Evolutionary conservation across 1,140 invertebrate genomes (phyloP).

Genomic region (Drosophila ficusphila): DNA sequence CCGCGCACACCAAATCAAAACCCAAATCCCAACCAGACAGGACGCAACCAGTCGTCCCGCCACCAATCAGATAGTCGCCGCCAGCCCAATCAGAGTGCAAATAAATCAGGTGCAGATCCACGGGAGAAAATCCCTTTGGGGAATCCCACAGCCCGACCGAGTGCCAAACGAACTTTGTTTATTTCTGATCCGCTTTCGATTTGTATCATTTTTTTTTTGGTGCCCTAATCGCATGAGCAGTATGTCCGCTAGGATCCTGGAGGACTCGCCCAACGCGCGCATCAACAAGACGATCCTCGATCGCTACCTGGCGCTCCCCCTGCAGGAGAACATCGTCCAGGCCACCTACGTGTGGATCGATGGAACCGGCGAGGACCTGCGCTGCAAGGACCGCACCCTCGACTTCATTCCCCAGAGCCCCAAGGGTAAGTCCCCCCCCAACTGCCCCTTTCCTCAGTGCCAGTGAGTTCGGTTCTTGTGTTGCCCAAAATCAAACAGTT

Average conservation of each 20-base stretch:
- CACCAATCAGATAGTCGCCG: not conserved
- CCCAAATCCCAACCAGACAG: slow-evolving; percentile 8
- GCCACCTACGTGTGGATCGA: slow-evolving; percentile 96
- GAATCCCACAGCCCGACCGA: not conserved
- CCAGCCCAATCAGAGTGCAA: slow-evolving; percentile 4
- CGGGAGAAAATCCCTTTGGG: not conserved
- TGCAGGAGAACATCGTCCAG: slow-evolving; percentile 89
- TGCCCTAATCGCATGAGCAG: slow-evolving; percentile 42
- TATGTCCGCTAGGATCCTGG: slow-evolving; percentile 82
- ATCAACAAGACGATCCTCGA: slow-evolving; percentile 88
- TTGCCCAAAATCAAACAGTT: too few relatives aligned
- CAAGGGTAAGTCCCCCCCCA: slow-evolving; percentile 86
- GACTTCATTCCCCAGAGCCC: slow-evolving; percentile 88
- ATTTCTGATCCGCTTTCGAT: slow-evolving; percentile 25
- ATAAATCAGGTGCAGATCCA: slow-evolving; percentile 28
- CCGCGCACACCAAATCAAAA: slow-evolving; percentile 51
- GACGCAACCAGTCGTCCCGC: slow-evolving; percentile 10
- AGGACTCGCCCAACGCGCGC: slow-evolving; percentile 85
- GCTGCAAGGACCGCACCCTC: slow-evolving; percentile 92
- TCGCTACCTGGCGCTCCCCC: slow-evolving; percentile 89
- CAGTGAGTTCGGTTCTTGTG: too few relatives aligned
- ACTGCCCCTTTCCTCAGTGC: too few relatives aligned
- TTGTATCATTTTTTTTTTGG: slow-evolving; percentile 13
- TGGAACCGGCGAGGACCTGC: slow-evolving; percentile 91
- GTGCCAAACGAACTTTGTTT: slow-evolving; percentile 44